These are phyloP conservation scores for Drosophila kanapiae DNA, from an alignment of 1,140 invertebrate genomes.

Conservation along the genomic window DNA sequence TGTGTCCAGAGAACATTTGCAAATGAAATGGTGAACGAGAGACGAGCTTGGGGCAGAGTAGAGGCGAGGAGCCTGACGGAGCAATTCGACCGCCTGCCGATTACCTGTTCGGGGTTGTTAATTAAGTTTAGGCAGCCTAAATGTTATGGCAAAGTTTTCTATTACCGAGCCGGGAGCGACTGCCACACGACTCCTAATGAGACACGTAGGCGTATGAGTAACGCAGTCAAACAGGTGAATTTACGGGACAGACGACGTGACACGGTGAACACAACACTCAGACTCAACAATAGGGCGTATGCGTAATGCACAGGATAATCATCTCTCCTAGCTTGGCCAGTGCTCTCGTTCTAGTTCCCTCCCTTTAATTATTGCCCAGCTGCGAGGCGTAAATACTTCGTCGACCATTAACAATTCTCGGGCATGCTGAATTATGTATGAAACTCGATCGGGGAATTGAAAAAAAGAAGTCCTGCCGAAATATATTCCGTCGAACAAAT, in stretches of 20 bases:
- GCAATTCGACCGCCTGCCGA: conserved; percentile 52
- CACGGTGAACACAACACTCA: conserved; percentile 20
- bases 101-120: conserved; percentile 77
- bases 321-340: background rate
- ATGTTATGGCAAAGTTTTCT: conserved; percentile 82
- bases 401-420: conserved; percentile 14
- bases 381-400: conserved; percentile 3
- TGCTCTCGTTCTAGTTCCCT: background rate
- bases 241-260: conserved; percentile 52
- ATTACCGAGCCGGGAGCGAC: conserved; percentile 53
- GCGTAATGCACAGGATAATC: conserved; percentile 34
- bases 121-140: conserved; percentile 75
- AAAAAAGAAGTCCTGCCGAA: conserved; percentile 27
- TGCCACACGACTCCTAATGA: conserved; percentile 67
- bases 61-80: background rate
- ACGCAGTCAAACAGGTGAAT: conserved; percentile 65
- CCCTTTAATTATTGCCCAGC: conserved; percentile 30
- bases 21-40: conserved; percentile 71
- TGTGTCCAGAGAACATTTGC: conserved; percentile 68
- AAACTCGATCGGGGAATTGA: conserved; percentile 46
- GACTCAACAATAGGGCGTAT: conserved; percentile 38
- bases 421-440: conserved; percentile 36
- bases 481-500: conserved; percentile 49
- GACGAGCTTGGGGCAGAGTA: background rate
- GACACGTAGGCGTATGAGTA: conserved; percentile 81